These are phyloP conservation scores for Catharus fuscescens DNA, from an alignment of 2,113 vertebrate species.

Conservation along the genomic window DNA sequence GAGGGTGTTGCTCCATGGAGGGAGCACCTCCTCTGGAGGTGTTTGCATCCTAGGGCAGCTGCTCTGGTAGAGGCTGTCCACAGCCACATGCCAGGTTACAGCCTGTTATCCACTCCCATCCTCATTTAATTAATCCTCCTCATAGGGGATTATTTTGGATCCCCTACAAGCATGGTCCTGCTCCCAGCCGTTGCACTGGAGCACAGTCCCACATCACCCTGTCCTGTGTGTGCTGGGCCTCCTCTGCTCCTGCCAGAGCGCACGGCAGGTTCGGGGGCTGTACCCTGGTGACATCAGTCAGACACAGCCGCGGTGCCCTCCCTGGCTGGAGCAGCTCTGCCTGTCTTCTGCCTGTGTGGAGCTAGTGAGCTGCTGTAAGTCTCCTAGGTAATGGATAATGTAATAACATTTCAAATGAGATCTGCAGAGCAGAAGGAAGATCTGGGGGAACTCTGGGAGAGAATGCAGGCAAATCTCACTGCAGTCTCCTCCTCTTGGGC, in stretches of 20 bases:
- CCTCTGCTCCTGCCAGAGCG: neutral
- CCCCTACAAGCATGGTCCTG: accelerated
- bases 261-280: neutral
- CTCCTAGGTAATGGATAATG: conserved; percentile 64
- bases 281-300: neutral
- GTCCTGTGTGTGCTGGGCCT: neutral
- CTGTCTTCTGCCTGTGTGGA: conserved; percentile 36
- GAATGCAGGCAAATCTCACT: conserved; percentile 46
- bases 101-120: neutral
- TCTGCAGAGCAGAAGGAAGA: conserved; percentile 50
- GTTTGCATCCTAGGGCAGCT: neutral
- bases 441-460: conserved; percentile 49
- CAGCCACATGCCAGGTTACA: neutral
- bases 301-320: neutral
- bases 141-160: too few species aligned
- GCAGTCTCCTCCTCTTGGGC: conserved; percentile 31
- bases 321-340: conserved; percentile 12
- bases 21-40: neutral
- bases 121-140: neutral
- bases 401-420: conserved; percentile 59
- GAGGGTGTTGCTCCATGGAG: neutral
- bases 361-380: conserved; percentile 52
- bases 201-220: neutral
- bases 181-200: neutral
- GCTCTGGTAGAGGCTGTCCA: neutral